Conservation (phyloP, 2,888 invertebrate species). For the Rhabditophanes sp. region DNA sequence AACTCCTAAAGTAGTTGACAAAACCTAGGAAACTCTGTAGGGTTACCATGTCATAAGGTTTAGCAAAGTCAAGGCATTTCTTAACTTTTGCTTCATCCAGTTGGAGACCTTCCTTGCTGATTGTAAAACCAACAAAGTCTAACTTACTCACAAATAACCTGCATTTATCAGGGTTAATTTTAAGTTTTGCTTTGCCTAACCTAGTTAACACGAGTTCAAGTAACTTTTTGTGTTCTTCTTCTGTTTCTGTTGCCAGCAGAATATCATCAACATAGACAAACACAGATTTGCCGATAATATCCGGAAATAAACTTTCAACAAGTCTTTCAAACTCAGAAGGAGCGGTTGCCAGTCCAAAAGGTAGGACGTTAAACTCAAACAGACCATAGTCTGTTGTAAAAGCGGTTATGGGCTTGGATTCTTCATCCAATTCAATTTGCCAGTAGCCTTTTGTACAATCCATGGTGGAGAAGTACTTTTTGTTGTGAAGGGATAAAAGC, state of each 20-base stretch:
- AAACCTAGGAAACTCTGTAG: too few relatives aligned
- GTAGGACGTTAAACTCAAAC: constrained; percentile 23
- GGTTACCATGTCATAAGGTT: too few relatives aligned
- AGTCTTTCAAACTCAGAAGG: constrained; percentile 27
- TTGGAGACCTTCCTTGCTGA: too few relatives aligned
- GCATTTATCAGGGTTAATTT: too few relatives aligned
- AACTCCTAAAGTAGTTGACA: too few relatives aligned
- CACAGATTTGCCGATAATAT: constrained; percentile 6
- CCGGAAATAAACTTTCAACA: constrained; percentile 14
- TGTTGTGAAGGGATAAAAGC: constrained; percentile 10
- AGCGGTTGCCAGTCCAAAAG: constrained; percentile 24
- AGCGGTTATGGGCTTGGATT: constrained; percentile 17
- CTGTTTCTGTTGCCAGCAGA: constrained; percentile 11
- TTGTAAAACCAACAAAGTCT: too few relatives aligned
- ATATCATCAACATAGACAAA: constrained; percentile 24
- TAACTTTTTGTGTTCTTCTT: constrained; percentile 16
- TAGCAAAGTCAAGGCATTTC: too few relatives aligned
- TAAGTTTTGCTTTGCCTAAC: too few relatives aligned
- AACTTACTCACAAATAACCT: too few relatives aligned
- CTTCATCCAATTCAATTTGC: constrained; percentile 16
- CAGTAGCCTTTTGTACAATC: constrained; percentile 22
- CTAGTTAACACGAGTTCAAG: too few relatives aligned
- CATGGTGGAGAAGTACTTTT: constrained; percentile 12
- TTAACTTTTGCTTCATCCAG: too few relatives aligned
- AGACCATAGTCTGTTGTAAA: constrained; percentile 15